Conservation (phyloP, 2,797 vertebrate genomes). For the Oryzias dopingdopingensis region DNA sequence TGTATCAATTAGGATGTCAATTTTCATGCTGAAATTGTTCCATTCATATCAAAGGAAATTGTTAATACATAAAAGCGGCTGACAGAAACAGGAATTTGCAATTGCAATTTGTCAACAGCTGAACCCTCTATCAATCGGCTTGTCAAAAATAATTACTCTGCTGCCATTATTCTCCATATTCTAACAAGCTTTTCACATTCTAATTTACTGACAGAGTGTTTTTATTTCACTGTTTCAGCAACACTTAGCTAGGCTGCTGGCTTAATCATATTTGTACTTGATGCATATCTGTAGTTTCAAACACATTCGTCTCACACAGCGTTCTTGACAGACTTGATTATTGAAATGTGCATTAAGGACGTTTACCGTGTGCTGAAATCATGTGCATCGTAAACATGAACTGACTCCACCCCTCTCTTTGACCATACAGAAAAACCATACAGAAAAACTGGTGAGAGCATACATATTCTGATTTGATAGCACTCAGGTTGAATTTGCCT, state of each 20-base stretch:
- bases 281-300: conserved; percentile 68
- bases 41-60: conserved; percentile 53
- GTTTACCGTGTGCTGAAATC: conserved; percentile 62
- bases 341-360: conserved; percentile 71
- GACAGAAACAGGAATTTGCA: conserved; percentile 72
- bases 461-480: no score
- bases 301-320: conserved; percentile 69
- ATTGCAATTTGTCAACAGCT: conserved; percentile 70
- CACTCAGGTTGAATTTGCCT: no score
- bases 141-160: conserved; percentile 76
- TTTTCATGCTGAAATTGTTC: conserved; percentile 52
- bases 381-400: conserved; percentile 62
- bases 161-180: conserved; percentile 63
- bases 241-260: conserved; percentile 45
- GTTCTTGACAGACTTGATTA: conserved; percentile 71
- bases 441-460: no score
- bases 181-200: conserved; percentile 68
- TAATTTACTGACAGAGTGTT: conserved; percentile 72
- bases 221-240: conserved; percentile 71
- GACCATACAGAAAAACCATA: no score
- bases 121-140: conserved; percentile 70
- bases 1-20: conserved; percentile 58
- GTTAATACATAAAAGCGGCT: conserved; percentile 65
- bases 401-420: background rate
- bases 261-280: conserved; percentile 66